phyloP scores from a whole-genome alignment of 2,113 vertebrate genomes.

The Phoxinus phoxinus region DNA sequence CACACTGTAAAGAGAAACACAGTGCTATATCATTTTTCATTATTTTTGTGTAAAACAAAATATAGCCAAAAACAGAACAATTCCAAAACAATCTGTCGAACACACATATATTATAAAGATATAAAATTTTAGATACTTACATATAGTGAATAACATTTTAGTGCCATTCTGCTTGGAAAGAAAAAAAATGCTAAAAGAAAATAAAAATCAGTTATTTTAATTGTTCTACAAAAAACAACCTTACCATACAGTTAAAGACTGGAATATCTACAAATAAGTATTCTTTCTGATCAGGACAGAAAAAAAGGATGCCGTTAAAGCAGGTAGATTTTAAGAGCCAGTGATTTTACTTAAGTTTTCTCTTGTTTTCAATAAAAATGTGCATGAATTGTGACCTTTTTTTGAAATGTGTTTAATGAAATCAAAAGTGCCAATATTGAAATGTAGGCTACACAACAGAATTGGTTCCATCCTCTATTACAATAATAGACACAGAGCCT shows the following conservation, averaged over 20 bases:
- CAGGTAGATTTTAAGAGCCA: background rate
- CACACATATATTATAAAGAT: background rate
- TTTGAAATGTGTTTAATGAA: background rate
- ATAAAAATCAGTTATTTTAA: background rate
- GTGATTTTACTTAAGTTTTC: background rate
- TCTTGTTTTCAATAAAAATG: no score
- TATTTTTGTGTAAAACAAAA: background rate
- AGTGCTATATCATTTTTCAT: background rate
- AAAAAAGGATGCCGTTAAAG: background rate
- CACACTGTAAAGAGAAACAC: slow-evolving; percentile 7
- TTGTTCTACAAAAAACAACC: background rate
- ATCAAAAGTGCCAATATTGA: no score
- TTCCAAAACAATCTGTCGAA: background rate
- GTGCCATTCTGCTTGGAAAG: background rate
- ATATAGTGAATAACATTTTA: background rate
- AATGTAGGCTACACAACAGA: no score
- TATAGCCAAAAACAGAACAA: background rate
- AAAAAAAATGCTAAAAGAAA: background rate
- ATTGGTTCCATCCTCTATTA: no score
- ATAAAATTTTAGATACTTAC: background rate
- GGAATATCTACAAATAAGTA: background rate
- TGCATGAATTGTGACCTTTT: background rate
- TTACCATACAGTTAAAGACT: background rate
- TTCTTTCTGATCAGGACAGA: background rate
- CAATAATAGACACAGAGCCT: no score